phyloP scores from a whole-genome alignment of 2,888 invertebrate species.

The Drosophila leonis region DNA sequence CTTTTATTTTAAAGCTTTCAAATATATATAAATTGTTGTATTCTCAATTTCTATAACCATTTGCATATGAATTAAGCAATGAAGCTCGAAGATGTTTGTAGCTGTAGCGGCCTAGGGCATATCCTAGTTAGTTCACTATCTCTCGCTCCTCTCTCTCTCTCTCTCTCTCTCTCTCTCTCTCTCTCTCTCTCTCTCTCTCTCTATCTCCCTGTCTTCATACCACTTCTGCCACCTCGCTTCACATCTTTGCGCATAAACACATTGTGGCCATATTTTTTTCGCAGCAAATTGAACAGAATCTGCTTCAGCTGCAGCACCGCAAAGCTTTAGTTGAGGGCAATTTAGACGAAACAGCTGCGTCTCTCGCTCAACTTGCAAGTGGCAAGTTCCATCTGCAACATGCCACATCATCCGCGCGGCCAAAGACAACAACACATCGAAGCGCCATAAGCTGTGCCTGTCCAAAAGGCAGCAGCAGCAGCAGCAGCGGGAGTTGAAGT shows the following conservation, averaged over 20 bases:
- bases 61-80: background rate
- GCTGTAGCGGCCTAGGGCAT: background rate
- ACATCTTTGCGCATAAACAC: conserved; percentile 79
- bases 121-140: background rate
- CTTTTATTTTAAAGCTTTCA: background rate
- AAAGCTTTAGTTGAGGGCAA: conserved; percentile 56
- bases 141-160: background rate
- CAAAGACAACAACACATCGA: conserved; percentile 66
- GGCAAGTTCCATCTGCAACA: conserved; percentile 50
- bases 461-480: conserved; percentile 11
- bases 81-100: background rate
- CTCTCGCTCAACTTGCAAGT: conserved; percentile 14
- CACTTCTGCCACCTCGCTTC: conserved; percentile 8
- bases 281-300: conserved; percentile 72
- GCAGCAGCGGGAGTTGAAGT: background rate
- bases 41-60: background rate
- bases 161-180: background rate
- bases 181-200: background rate
- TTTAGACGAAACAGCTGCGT: conserved; percentile 71
- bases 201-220: background rate
- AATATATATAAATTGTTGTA: background rate
- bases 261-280: conserved; percentile 57
- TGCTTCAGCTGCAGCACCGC: background rate
- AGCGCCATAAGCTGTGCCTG: conserved; percentile 66
- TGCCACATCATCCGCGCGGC: conserved; percentile 58